Conservation (phyloP, 2,888 invertebrate genomes). For the Drosophila mettleri region DNA sequence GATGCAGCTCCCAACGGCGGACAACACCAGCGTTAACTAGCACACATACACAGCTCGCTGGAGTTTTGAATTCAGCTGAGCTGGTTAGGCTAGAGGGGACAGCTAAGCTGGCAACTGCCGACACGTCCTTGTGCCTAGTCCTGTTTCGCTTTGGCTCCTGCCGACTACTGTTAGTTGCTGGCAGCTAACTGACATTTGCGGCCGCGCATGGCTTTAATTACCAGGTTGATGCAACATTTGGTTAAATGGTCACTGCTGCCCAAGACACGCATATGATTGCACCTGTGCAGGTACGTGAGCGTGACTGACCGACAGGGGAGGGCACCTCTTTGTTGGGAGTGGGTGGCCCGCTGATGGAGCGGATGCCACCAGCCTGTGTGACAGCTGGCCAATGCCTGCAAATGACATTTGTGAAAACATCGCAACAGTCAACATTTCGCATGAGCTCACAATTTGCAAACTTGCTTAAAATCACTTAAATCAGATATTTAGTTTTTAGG, state of each 20-base stretch:
- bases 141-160: slow-evolving; percentile 15
- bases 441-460: neutral
- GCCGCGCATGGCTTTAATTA: slow-evolving; percentile 66
- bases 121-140: slow-evolving; percentile 26
- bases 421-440: neutral
- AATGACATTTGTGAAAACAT: slow-evolving; percentile 25
- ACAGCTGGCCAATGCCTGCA: slow-evolving; percentile 13
- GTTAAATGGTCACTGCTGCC: slow-evolving; percentile 55
- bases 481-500: too few species aligned
- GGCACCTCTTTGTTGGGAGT: neutral
- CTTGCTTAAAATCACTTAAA: neutral
- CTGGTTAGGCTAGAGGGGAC: neutral
- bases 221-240: slow-evolving; percentile 60
- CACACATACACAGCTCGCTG: slow-evolving; percentile 26
- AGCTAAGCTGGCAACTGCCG: slow-evolving; percentile 16
- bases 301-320: neutral
- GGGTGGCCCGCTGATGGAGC: neutral
- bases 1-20: slow-evolving; percentile 1
- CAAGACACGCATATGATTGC: slow-evolving; percentile 37
- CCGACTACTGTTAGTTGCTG: slow-evolving; percentile 26
- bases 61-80: slow-evolving; percentile 2
- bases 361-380: neutral
- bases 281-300: slow-evolving; percentile 1
- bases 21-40: slow-evolving; percentile 56
- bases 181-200: slow-evolving; percentile 56